Conservation (phyloP, 2,888 invertebrate species). For the Dioctria rufipes region DNA sequence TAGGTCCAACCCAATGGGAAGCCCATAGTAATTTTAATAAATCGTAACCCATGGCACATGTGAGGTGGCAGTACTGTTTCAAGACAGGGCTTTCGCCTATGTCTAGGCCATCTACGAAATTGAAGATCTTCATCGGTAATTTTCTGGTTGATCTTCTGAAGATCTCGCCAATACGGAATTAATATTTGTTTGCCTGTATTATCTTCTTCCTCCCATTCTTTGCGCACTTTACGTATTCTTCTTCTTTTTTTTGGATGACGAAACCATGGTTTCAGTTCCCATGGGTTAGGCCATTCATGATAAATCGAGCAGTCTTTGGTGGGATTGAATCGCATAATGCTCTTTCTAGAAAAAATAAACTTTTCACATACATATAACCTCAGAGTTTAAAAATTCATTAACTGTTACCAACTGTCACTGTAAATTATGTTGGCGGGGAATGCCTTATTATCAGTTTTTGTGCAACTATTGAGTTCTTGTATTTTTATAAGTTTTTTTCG, state of each 20-base stretch:
- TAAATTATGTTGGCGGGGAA: too few relatives aligned
- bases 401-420: too few relatives aligned
- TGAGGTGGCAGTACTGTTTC: neutral
- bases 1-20: constrained; percentile 11
- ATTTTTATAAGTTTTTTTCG: too few relatives aligned
- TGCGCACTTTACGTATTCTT: neutral
- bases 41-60: neutral
- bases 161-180: constrained; percentile 8
- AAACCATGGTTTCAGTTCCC: neutral
- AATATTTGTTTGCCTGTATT: neutral
- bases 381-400: too few relatives aligned
- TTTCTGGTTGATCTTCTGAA: neutral
- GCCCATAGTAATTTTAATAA: constrained; percentile 14
- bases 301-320: neutral
- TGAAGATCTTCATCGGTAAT: neutral
- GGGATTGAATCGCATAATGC: too few relatives aligned
- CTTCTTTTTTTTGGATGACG: neutral
- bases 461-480: too few relatives aligned
- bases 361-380: too few relatives aligned
- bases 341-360: too few relatives aligned
- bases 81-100: neutral
- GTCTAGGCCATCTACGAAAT: neutral
- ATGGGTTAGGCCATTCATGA: constrained; percentile 6
- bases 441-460: too few relatives aligned
- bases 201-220: neutral